Conservation (phyloP, 2,888 invertebrate species). For the Drosophila tanythrix region DNA sequence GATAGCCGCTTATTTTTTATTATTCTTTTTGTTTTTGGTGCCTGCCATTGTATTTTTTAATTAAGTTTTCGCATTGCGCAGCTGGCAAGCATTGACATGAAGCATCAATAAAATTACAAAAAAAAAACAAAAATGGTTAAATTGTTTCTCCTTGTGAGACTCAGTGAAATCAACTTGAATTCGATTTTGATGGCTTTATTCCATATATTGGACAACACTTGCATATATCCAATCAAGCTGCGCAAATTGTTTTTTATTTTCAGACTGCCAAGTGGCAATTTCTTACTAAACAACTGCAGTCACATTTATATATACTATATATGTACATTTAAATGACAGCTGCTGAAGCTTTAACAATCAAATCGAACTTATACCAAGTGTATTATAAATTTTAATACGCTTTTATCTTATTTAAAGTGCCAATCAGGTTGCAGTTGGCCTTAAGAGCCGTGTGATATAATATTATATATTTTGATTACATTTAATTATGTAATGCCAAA, state of each 20-base stretch:
- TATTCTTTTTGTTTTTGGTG: constrained; percentile 13
- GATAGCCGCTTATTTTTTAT: constrained; percentile 42
- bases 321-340: constrained; percentile 12
- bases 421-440: background rate
- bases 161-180: constrained; percentile 27
- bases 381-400: background rate
- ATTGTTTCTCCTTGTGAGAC: constrained; percentile 53
- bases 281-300: constrained; percentile 21
- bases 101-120: constrained; percentile 71
- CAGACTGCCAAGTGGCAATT: constrained; percentile 36
- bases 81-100: constrained; percentile 60
- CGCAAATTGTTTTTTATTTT: constrained; percentile 32
- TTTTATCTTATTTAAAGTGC: background rate
- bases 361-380: constrained; percentile 1
- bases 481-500: background rate
- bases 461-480: background rate
- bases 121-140: constrained; percentile 46
- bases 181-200: constrained; percentile 71
- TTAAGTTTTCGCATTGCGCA: constrained; percentile 70
- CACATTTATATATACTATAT: constrained; percentile 11
- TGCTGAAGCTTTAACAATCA: constrained; percentile 24
- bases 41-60: constrained; percentile 56
- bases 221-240: constrained; percentile 55
- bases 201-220: constrained; percentile 30
- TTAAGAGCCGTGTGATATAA: background rate